Conservation (phyloP, 1,140 invertebrate genomes). For the Thalassaphorura encarpata region DNA sequence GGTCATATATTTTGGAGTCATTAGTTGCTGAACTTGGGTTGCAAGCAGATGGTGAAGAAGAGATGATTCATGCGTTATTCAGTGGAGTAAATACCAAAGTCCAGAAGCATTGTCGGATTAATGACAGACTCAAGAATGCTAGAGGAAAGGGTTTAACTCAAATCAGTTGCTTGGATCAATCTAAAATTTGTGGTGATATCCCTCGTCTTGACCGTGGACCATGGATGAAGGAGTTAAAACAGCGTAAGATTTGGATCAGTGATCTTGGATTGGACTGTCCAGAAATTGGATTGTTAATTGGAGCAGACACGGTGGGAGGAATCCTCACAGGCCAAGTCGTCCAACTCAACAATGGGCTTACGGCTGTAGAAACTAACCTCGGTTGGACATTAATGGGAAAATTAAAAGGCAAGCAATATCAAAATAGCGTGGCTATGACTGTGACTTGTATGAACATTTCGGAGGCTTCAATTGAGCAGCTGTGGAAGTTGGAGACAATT, state of each 20-base stretch:
- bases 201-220: not conserved
- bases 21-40: not conserved
- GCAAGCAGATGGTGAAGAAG: not conserved
- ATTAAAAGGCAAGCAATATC: not conserved
- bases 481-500: slow-evolving; percentile 37
- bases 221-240: slow-evolving; percentile 8
- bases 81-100: not conserved
- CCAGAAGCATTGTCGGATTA: not conserved
- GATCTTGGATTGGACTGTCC: not conserved
- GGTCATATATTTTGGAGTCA: not conserved
- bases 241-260: slow-evolving; percentile 3
- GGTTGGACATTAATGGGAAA: slow-evolving; percentile 36
- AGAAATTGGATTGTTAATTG: slow-evolving; percentile 15
- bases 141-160: not conserved
- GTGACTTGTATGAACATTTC: not conserved
- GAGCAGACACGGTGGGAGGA: not conserved
- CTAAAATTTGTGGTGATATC: slow-evolving; percentile 7
- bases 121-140: not conserved
- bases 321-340: slow-evolving; percentile 31
- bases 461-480: slow-evolving; percentile 12
- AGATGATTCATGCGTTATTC: slow-evolving; percentile 5
- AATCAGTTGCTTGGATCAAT: not conserved
- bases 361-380: slow-evolving; percentile 35
- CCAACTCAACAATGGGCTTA: slow-evolving; percentile 32
- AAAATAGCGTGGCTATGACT: not conserved